Evolutionary conservation across 1,140 invertebrate genomes (phyloP), one percentile per base, ranked within the genome.

Genomic region (Pteromalus puparum): DNA sequence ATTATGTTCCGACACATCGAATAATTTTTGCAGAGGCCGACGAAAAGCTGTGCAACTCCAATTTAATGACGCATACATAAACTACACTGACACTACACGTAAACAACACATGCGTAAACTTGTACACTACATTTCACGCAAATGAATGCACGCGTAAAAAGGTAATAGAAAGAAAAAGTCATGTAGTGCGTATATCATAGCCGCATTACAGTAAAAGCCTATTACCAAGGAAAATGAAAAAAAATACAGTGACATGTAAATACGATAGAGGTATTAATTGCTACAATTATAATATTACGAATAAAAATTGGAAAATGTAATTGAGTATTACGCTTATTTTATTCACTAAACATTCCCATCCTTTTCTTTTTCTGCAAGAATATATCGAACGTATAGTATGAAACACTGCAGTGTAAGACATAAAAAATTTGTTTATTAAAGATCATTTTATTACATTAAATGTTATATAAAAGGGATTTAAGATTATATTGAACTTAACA

Each of bases 221-320:
- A 75, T 81, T 84, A 76, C 72, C 78, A 75, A n/a, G 48, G 18
- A 48, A 65, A 74, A 42, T 28, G 67, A 12, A 72, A 76, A 76
- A 83, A 68, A 74, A 84, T 81, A n/a, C 83, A 84, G 78, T 84
- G 78, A 84, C 68, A 84, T 84, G 83, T 84, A 81, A 81, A 84
- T 81, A 84, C 80, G 75, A 75, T 84, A 84, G 83, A 84, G 73
- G 72, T 84, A 84, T 84, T 81, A 84, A 74, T 84, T 84, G 83
- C 77, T 84, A 84, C 78, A 81, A 84, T 84, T 84, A 84, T 75
- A 84, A 84, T 84, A 84, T 84, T 80, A 81, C 42, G 38, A 84
- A 84, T 84, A 84, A 84, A 84, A 84, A 76, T 24, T 74, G 72
- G 28, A 84, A 84, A 84, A 84, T 81, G 77, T 84, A 80, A 78